Percentiles rank a stretch among this genome's conserved stretches.
These are phyloP conservation scores for Malurus leucopterus DNA, from an alignment of 2,797 vertebrate genomes.

Conservation along the genomic window DNA sequence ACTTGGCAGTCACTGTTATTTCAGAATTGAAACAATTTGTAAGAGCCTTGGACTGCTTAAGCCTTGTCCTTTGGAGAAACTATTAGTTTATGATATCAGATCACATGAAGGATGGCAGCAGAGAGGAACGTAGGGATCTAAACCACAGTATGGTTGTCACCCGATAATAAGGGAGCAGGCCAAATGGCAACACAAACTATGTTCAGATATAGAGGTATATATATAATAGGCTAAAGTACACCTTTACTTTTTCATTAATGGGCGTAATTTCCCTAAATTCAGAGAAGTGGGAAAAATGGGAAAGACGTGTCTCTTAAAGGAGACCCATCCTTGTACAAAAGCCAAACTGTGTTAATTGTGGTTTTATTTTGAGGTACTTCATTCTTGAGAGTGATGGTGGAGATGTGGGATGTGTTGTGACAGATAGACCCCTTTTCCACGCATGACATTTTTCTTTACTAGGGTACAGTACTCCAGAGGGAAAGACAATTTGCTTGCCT, in stretches of 20 bases:
- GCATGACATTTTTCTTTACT: background rate
- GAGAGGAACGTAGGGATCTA: rapidly evolving
- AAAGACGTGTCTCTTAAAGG: background rate
- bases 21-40: background rate
- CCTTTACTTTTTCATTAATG: background rate
- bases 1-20: background rate
- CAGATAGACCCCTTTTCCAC: background rate
- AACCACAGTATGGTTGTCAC: background rate
- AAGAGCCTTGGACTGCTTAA: background rate
- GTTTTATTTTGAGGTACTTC: background rate
- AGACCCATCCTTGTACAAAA: background rate
- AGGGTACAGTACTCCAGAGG: background rate
- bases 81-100: background rate
- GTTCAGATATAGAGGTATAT: background rate
- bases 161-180: background rate
- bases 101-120: background rate
- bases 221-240: background rate
- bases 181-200: background rate
- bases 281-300: background rate
- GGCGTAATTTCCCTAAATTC: background rate
- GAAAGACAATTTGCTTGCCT: background rate
- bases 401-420: rapidly evolving
- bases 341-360: background rate
- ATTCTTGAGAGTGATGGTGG: background rate
- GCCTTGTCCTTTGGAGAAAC: background rate